Conservation (phyloP, 2,888 invertebrate species). For the Pyrgus malvae region DNA sequence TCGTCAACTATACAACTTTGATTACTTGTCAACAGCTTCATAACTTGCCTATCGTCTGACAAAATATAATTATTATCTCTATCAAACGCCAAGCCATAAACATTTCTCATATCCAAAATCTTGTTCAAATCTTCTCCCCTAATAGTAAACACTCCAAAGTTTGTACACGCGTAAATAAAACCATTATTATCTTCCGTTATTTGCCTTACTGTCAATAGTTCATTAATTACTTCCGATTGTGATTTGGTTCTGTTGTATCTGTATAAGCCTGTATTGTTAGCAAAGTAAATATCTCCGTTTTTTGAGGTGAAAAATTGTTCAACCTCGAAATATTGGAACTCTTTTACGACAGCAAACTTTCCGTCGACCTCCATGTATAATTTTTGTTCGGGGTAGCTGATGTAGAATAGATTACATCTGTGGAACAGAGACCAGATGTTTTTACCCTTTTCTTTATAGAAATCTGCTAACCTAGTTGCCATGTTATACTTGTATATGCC, state of each 20-base stretch:
- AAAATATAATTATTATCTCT: conserved; percentile 56
- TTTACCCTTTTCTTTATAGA: conserved; percentile 52
- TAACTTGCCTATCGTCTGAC: conserved; percentile 54
- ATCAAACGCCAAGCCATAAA: conserved; percentile 59
- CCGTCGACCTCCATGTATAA: conserved; percentile 55
- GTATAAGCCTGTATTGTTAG: conserved; percentile 58
- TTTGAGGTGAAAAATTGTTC: conserved; percentile 53
- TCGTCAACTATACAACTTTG: conserved; percentile 42
- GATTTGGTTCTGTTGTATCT: conserved; percentile 45
- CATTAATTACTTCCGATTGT: conserved; percentile 41
- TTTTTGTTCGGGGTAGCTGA: conserved; percentile 61
- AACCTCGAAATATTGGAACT: conserved; percentile 56
- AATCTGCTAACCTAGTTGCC: conserved; percentile 54
- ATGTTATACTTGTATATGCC: conserved; percentile 64
- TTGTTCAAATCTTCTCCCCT: conserved; percentile 43
- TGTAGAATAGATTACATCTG: conserved; percentile 56
- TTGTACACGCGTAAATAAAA: conserved; percentile 53
- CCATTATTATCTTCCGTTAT: conserved; percentile 59
- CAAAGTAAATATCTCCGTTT: conserved; percentile 48
- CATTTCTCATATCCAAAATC: conserved; percentile 47
- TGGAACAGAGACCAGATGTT: conserved; percentile 60
- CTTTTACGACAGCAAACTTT: conserved; percentile 52
- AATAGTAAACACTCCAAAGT: conserved; percentile 48
- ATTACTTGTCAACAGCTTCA: conserved; percentile 46
- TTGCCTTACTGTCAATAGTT: conserved; percentile 53